phyloP scores from a whole-genome alignment of 2,797 vertebrate genomes.

The Potorous gilbertii region DNA sequence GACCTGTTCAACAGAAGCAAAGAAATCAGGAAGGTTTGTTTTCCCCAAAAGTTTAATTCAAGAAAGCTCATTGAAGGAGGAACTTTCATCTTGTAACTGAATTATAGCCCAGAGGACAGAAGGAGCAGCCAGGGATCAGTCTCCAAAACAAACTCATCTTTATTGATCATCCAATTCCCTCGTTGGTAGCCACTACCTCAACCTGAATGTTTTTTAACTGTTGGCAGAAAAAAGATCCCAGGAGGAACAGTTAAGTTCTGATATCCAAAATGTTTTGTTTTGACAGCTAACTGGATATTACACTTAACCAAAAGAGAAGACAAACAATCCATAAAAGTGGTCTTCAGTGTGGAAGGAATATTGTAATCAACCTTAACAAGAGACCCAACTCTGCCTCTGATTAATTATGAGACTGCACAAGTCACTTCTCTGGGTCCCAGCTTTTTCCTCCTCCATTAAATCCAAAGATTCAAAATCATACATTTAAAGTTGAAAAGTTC shows the following conservation, averaged over 20 bases:
- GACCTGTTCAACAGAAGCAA: slow-evolving; percentile 85
- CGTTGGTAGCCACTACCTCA: neutral
- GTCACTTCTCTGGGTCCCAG: neutral
- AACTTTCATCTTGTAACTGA: neutral
- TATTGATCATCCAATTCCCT: neutral
- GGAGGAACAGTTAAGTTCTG: neutral
- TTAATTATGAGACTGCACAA: neutral
- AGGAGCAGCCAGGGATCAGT: neutral
- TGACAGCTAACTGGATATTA: neutral
- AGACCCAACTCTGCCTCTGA: neutral
- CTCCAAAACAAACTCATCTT: neutral
- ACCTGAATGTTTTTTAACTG: neutral
- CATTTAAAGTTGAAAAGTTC: neutral
- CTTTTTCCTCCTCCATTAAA: neutral
- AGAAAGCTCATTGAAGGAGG: neutral
- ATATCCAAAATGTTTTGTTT: neutral
- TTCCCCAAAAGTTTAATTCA: neutral
- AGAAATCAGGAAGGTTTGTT: slow-evolving; percentile 1
- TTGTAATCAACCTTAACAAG: neutral
- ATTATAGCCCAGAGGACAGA: neutral
- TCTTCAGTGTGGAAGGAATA: neutral
- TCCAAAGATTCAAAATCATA: neutral
- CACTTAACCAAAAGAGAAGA: neutral
- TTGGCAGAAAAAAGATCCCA: neutral
- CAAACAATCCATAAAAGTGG: neutral